A percentile compares a stretch with the other conserved stretches of the same genome.
Conservation (phyloP, 2,888 invertebrate genomes). For the Capitulum mitella region DNA sequence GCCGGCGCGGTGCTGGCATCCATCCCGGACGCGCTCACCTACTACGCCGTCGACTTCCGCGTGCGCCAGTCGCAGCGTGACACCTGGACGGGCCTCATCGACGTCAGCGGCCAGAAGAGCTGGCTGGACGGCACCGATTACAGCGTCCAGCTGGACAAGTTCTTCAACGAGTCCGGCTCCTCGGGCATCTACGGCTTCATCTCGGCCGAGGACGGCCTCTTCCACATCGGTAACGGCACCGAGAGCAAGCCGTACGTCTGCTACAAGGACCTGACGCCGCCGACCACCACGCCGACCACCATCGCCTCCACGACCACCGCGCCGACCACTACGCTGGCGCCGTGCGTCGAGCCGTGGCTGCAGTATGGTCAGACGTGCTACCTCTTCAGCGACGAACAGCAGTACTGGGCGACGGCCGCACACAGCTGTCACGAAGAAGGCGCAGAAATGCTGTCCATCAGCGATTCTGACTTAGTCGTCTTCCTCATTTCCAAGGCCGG, state of each 20-base stretch:
- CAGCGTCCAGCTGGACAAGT: not conserved
- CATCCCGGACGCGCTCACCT: not conserved
- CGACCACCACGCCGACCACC: not conserved
- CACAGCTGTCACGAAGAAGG: not conserved
- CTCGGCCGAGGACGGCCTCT: not conserved
- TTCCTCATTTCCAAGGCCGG: not conserved
- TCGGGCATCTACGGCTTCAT: not conserved
- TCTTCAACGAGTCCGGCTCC: not conserved
- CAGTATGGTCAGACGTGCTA: not conserved
- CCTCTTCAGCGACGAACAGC: not conserved
- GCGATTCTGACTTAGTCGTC: not conserved
- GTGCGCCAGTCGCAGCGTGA: not conserved
- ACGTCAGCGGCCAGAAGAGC: not conserved
- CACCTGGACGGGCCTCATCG: not conserved
- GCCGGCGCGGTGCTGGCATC: too few species aligned
- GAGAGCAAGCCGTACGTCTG: not conserved
- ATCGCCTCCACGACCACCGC: not conserved
- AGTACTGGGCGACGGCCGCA: not conserved
- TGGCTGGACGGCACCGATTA: not conserved
- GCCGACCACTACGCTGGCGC: not conserved
- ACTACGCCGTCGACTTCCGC: not conserved
- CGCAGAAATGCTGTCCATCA: not conserved
- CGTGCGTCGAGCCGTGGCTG: not conserved
- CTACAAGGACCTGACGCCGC: not conserved
- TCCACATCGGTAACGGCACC: not conserved